Conservation (phyloP, 2,888 invertebrate genomes). For the Mystacides longicornis region DNA sequence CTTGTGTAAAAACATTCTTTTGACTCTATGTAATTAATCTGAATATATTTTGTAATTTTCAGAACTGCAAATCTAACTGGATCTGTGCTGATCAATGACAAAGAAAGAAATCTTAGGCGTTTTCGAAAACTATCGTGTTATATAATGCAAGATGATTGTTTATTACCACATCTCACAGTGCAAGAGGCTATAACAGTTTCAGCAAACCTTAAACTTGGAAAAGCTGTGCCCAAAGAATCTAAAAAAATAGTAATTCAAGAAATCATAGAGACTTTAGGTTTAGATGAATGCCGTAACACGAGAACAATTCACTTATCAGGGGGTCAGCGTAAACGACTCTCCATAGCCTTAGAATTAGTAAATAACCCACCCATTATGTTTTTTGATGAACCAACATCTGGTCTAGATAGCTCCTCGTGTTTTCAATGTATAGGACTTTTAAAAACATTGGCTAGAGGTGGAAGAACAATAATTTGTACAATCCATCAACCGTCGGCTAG, state of each 20-base stretch:
- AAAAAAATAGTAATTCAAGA: constrained; percentile 78
- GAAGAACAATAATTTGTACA: constrained; percentile 89
- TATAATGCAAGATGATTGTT: constrained; percentile 92
- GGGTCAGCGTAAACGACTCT: constrained; percentile 84
- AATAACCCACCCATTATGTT: constrained; percentile 98
- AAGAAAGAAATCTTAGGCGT: constrained; percentile 74
- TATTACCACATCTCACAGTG: constrained; percentile 84
- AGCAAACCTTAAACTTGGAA: constrained; percentile 85
- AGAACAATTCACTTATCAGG: constrained; percentile 77
- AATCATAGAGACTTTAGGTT: constrained; percentile 76
- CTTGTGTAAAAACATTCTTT: too few species aligned
- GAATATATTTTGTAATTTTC: constrained; percentile 29
- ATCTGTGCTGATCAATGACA: constrained; percentile 79
- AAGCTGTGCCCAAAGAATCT: constrained; percentile 61
- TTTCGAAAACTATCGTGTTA: constrained; percentile 93
- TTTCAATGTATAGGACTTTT: constrained; percentile 86
- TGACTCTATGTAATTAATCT: too few species aligned
- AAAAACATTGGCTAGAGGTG: constrained; percentile 79
- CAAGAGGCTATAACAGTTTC: constrained; percentile 90
- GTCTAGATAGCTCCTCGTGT: constrained; percentile 90
- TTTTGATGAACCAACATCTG: constrained; percentile 91
- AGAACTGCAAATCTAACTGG: constrained; percentile 83
- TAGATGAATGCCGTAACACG: constrained; percentile 73
- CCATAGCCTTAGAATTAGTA: constrained; percentile 86
- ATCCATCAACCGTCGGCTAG: constrained; percentile 96